Percentiles rank a stretch among this genome's conserved stretches.
These are phyloP conservation scores for Malacoraja senta DNA, from an alignment of 2,797 vertebrate genomes.

Conservation along the genomic window DNA sequence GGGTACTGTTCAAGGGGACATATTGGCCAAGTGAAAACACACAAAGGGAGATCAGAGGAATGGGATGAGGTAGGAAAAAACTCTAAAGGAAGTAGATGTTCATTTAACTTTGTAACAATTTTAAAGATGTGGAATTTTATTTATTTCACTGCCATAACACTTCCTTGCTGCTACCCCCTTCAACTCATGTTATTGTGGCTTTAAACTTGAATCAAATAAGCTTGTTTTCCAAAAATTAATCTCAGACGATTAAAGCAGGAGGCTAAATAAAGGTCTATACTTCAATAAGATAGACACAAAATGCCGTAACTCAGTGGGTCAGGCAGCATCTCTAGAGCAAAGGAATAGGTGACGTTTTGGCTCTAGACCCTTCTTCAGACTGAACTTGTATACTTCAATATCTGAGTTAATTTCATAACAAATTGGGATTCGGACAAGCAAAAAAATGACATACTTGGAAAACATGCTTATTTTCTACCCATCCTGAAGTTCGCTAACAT, in stretches of 20 bases:
- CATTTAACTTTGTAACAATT: neutral
- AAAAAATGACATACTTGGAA: neutral
- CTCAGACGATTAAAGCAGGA: neutral
- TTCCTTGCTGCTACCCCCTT: neutral
- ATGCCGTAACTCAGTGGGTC: too few relatives aligned
- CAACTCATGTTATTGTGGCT: neutral
- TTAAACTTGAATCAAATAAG: neutral
- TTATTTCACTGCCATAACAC: neutral
- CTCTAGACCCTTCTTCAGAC: too few relatives aligned
- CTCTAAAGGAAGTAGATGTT: neutral
- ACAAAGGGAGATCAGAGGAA: neutral
- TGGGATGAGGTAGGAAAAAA: constrained; percentile 8
- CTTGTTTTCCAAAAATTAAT: neutral
- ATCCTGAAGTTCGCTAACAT: neutral
- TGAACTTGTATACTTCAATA: too few relatives aligned
- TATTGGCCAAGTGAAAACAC: neutral
- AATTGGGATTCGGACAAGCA: neutral
- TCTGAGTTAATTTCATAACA: neutral
- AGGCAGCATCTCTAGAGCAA: too few relatives aligned
- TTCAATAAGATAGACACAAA: too few relatives aligned
- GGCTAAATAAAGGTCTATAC: too few relatives aligned
- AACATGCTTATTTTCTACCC: neutral
- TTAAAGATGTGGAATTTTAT: neutral
- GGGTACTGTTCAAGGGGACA: neutral
- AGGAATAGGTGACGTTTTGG: too few relatives aligned